These are phyloP conservation scores for Lasioglossum marginatum DNA, from an alignment of 2,888 invertebrate species.

Conservation along the genomic window DNA sequence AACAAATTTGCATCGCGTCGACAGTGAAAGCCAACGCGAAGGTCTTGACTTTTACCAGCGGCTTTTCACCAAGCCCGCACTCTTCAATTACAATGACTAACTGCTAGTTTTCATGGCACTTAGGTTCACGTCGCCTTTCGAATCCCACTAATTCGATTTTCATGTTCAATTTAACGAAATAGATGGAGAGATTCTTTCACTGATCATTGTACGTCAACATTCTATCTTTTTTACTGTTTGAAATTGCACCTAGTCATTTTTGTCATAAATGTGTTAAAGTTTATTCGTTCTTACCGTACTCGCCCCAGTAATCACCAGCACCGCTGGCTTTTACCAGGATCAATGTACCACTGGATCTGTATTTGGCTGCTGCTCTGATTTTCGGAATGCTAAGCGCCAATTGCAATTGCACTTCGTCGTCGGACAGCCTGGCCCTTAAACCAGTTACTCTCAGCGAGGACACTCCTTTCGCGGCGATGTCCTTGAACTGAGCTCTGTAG, in stretches of 20 bases:
- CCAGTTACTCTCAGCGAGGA: slow-evolving; percentile 92
- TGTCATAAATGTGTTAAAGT: not conserved
- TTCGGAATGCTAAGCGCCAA: slow-evolving; percentile 92
- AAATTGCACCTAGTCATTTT: no score
- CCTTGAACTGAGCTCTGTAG: slow-evolving; percentile 92
- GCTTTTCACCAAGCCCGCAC: slow-evolving; percentile 49
- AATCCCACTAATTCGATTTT: slow-evolving; percentile 6
- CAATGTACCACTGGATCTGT: slow-evolving; percentile 92
- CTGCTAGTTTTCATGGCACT: not conserved
- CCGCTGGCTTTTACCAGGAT: slow-evolving; percentile 93
- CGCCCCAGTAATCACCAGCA: slow-evolving; percentile 95
- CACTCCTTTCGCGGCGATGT: slow-evolving; percentile 92
- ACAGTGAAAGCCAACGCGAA: slow-evolving; percentile 55
- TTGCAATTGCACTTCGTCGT: slow-evolving; percentile 92
- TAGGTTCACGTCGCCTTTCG: not conserved
- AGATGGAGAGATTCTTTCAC: not conserved
- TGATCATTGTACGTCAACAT: no score
- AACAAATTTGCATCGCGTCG: slow-evolving; percentile 46
- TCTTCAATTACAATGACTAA: slow-evolving; percentile 7
- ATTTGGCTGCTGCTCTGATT: slow-evolving; percentile 92
- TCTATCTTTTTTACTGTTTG: no score
- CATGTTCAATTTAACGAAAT: not conserved
- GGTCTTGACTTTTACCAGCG: slow-evolving; percentile 40
- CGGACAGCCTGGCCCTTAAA: slow-evolving; percentile 87
- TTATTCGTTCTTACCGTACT: slow-evolving; percentile 88